Evolutionary conservation across 2,797 vertebrate genomes (phyloP), one percentile per base, ranked within the genome.

Genomic region (Eptatretus atami): DNA sequence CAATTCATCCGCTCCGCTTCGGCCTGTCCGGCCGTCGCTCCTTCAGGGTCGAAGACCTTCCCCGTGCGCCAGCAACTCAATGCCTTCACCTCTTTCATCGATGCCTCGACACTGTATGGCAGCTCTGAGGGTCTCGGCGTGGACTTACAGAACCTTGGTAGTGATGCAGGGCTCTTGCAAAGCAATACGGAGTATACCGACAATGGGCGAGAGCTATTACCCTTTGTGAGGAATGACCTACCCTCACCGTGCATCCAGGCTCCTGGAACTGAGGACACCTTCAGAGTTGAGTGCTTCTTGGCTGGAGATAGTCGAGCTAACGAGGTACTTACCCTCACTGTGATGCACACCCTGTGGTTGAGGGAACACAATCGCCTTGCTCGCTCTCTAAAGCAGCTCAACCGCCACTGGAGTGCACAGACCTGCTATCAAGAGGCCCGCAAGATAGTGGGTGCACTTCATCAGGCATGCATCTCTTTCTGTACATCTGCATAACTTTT

Each of bases 281-380:
- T 61, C 57, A 75, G 77, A 67, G 74, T 84, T 31, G 82, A 86
- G 66, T 95, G 90, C 68, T 92, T 96, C 67, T 67, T 73, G 66
- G 85, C 86, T 0, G 92, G 86, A 61, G 90, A 95, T 72, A 74
- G 75, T 66, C 76, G 92, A 1, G 78, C 78, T 66, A 90, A 78
- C 0, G 92, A 96, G 74, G 79, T 80, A 1, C 73, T 80, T 0
- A 73, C 81, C 2, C 73, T 96, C 67, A 66, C 74, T 1, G 67
- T 74, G 15, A 60, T 98, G 68, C 92, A 98, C 68, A 88, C 80
- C 0, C 70, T 98, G 66, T 93, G 86, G 84, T 69, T 92, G 57
- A 74, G 90, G 19, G 84, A 96, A 68, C 88, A 98, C 75, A 98
- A 95, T 69, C 81, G 81, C 9, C 69, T 96, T 64, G 85, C 81